Evolutionary conservation across 2,797 vertebrate species (phyloP).

Genomic region (Petrocephalus sullivani): DNA sequence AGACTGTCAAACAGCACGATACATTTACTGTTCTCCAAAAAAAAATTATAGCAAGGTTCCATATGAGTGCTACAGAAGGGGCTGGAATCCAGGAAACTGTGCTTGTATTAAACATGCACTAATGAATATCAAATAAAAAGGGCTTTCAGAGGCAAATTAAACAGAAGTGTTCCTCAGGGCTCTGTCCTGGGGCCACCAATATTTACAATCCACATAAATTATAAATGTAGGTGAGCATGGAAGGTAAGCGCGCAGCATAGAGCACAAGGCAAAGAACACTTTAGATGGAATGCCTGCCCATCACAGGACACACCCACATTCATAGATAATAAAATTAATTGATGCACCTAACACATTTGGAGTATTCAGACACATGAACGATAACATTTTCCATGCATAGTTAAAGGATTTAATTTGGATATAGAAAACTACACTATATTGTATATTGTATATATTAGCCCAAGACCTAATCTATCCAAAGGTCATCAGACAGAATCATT

Average conservation of each 20-base stretch:
- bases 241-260: neutral
- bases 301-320: neutral
- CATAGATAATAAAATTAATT: neutral
- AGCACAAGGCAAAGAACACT: neutral
- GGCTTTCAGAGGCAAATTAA: neutral
- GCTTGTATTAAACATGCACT: neutral
- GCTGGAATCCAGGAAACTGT: neutral
- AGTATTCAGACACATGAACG: neutral
- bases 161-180: neutral
- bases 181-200: neutral
- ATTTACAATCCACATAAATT: neutral
- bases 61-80: neutral
- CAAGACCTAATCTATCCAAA: neutral
- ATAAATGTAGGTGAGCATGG: neutral
- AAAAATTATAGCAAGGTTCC: neutral
- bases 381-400: neutral
- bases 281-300: neutral
- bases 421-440: neutral
- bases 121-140: neutral
- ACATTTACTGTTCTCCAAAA: neutral
- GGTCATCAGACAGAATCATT: neutral
- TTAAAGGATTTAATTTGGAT: neutral
- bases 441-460: too few relatives aligned
- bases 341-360: neutral
- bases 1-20: conserved; percentile 15